phyloP scores from a whole-genome alignment of 2,113 vertebrate species.

The Callipepla californica region DNA sequence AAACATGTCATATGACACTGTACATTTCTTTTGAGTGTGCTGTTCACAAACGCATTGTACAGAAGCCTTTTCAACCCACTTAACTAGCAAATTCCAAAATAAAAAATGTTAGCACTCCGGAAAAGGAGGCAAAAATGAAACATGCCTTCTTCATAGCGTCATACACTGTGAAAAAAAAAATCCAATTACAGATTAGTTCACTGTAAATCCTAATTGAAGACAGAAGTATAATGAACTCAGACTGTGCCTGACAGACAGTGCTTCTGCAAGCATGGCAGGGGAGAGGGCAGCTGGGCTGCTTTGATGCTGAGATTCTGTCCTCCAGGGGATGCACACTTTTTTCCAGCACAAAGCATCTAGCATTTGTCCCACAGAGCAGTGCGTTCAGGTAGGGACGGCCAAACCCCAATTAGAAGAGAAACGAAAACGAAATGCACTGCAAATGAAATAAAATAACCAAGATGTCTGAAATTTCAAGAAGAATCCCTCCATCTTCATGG shows the following conservation, averaged over 20 bases:
- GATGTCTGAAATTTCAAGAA: too few relatives aligned
- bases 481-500: too few relatives aligned
- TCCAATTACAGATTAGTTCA: neutral
- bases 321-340: neutral
- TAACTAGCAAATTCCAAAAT: neutral
- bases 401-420: neutral
- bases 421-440: neutral
- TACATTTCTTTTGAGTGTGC: neutral
- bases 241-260: neutral
- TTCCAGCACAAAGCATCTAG: fast-evolving
- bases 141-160: too few relatives aligned
- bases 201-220: neutral
- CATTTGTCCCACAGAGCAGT: neutral
- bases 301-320: neutral
- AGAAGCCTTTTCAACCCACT: neutral
- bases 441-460: too few relatives aligned
- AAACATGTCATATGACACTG: neutral
- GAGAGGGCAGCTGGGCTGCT: neutral
- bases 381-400: neutral
- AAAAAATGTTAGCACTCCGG: neutral
- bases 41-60: neutral
- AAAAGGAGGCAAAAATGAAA: neutral
- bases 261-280: neutral
- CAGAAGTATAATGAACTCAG: neutral
- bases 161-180: neutral